A percentile compares a stretch with the other conserved stretches of the same genome.
Conservation (phyloP, 1,140 invertebrate genomes). For the Trissolcus basalis region DNA sequence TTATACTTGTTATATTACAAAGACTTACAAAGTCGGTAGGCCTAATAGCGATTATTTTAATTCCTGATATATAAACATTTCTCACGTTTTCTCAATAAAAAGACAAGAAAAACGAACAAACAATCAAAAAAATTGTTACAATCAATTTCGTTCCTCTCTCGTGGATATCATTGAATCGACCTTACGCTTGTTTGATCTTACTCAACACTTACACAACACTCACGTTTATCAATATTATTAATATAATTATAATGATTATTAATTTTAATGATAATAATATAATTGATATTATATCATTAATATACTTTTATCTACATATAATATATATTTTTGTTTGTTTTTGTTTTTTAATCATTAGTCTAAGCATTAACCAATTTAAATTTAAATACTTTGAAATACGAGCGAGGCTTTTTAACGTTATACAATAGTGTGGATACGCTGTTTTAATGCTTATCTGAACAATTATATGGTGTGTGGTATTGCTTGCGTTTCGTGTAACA, state of each 20-base stretch:
- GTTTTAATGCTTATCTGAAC: constrained; percentile 51
- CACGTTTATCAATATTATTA: constrained; percentile 53
- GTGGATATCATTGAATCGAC: constrained; percentile 54
- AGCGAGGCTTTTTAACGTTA: constrained; percentile 69
- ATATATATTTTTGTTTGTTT: constrained; percentile 56
- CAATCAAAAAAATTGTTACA: constrained; percentile 28
- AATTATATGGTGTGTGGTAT: constrained; percentile 40
- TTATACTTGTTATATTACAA: constrained; percentile 37
- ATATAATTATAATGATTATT: constrained; percentile 51
- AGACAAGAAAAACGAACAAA: constrained; percentile 41
- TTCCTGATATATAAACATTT: constrained; percentile 61
- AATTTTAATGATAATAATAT: constrained; percentile 55
- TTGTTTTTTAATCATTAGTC: constrained; percentile 48
- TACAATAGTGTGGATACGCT: constrained; percentile 62
- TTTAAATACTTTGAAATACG: constrained; percentile 72
- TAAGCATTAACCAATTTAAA: constrained; percentile 66
- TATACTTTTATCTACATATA: constrained; percentile 58
- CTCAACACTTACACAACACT: constrained; percentile 51
- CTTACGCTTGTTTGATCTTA: no score
- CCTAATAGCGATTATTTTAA: constrained; percentile 56
- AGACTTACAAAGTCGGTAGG: constrained; percentile 51
- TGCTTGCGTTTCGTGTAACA: constrained; percentile 31
- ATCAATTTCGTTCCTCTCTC: constrained; percentile 30
- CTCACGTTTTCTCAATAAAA: constrained; percentile 41
- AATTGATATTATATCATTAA: constrained; percentile 37